Conservation (phyloP, 2,888 invertebrate genomes). For the Stenodera caucasica region DNA sequence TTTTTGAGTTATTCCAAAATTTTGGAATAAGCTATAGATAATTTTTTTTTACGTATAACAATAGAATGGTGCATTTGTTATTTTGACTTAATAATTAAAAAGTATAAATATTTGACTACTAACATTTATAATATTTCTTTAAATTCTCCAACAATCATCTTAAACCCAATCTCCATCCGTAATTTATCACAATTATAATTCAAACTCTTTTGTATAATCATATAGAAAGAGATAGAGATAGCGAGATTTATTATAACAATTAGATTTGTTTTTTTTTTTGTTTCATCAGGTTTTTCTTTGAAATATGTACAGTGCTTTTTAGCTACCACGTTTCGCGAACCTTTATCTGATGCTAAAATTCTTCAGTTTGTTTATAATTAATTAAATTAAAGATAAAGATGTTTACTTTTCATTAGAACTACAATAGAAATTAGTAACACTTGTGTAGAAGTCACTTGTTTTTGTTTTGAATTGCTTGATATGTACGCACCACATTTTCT, state of each 20-base stretch:
- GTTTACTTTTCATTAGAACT: neutral
- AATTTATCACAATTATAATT: conserved; percentile 43
- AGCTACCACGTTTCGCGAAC: conserved; percentile 56
- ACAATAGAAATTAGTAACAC: conserved; percentile 8
- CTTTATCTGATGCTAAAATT: conserved; percentile 33
- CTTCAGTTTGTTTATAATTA: too few relatives aligned
- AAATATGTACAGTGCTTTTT: conserved; percentile 52
- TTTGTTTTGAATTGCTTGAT: conserved; percentile 22
- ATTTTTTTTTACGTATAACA: neutral
- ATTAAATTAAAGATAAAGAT: conserved; percentile 19
- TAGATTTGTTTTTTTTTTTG: neutral
- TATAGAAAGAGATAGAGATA: neutral
- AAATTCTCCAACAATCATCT: neutral
- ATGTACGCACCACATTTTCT: conserved; percentile 25
- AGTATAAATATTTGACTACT: neutral
- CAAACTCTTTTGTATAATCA: neutral
- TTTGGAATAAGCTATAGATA: too few relatives aligned
- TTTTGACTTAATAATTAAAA: neutral
- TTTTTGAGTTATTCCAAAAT: too few relatives aligned
- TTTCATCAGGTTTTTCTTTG: neutral
- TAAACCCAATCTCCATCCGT: neutral
- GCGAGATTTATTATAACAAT: neutral
- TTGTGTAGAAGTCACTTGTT: neutral
- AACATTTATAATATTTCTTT: neutral
- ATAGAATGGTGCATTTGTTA: conserved; percentile 6